A percentile compares a stretch with the other conserved stretches of the same genome.
These are phyloP conservation scores for Hemistola chrysoprasaria DNA, from an alignment of 2,888 invertebrate species.

Conservation along the genomic window DNA sequence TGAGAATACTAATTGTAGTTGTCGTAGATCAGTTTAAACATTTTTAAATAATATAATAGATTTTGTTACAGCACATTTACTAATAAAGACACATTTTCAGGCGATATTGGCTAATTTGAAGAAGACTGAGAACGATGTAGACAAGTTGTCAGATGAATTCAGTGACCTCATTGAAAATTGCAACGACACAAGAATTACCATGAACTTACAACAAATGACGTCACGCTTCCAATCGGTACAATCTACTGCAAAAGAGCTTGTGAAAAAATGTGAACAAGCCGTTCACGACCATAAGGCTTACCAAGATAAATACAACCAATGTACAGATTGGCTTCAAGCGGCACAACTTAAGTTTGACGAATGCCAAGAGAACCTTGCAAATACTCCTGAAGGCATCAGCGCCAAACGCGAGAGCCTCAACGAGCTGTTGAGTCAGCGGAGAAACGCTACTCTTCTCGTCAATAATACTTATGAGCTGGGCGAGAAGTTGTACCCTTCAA, in stretches of 20 bases:
- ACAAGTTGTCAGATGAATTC: slow-evolving; percentile 92
- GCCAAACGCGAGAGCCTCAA: slow-evolving; percentile 87
- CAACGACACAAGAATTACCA: slow-evolving; percentile 93
- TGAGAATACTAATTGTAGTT: slow-evolving; percentile 67
- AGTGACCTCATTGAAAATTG: slow-evolving; percentile 92
- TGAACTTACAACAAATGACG: slow-evolving; percentile 93
- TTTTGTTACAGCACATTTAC: not conserved
- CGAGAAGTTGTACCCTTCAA: slow-evolving; percentile 93
- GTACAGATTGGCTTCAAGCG: slow-evolving; percentile 89
- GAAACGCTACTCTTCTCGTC: slow-evolving; percentile 87
- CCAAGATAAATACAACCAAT: slow-evolving; percentile 92
- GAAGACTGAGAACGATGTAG: slow-evolving; percentile 93
- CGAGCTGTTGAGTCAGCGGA: slow-evolving; percentile 88
- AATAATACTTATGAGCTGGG: slow-evolving; percentile 94
- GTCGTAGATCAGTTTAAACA: slow-evolving; percentile 70
- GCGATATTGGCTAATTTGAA: slow-evolving; percentile 89
- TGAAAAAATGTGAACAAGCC: slow-evolving; percentile 96
- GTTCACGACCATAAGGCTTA: slow-evolving; percentile 90
- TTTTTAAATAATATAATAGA: slow-evolving; percentile 17
- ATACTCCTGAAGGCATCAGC: slow-evolving; percentile 86
- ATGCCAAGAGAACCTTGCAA: slow-evolving; percentile 84
- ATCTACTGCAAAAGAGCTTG: slow-evolving; percentile 93
- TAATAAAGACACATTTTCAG: slow-evolving; percentile 65
- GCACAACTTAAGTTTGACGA: slow-evolving; percentile 88
- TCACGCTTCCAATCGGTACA: slow-evolving; percentile 95